Base-by-base conservation (phyloP, 2,113 vertebrate species). In the Plecturocebus donacophilus region DNA sequence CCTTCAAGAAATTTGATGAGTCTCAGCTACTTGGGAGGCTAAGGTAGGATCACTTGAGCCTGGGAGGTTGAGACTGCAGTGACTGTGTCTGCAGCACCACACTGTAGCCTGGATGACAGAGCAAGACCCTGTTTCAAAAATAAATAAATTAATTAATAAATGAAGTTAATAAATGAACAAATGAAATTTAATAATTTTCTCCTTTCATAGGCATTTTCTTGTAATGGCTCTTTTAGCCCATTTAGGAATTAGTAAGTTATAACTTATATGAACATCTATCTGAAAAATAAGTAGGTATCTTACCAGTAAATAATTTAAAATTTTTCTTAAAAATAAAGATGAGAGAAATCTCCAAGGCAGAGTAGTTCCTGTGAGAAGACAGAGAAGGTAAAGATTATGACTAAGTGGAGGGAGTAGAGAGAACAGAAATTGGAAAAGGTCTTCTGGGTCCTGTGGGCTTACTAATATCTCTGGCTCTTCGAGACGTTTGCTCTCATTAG, bases 281-380 rank as follows among this genome's bases (percentile, higher is more conserved):
- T 95, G 77, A 88, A 94, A 58, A 94, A 80, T 54, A 23, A 61
- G 58, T 61, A 79, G 49, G 13, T 61, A 45, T 91, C n/a, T 92
- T 58, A 66, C 16, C 4, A 68, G 1, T 80, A 75, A 90, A 73
- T 12, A 96, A 19, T 10, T 68, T 3, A 61, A 83, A 89, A 21
- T 17, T 32, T 20, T 56, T 83, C 21, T 61, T 54, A 32, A 64
- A 68, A 90, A 38, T 52, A 73, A 38, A 54, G 23, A 64, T 16
- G 6, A 61, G 19, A 73, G 27, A 88, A 75, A 85, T 21, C 11
- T 86, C 17, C 35, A 90, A 76, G 42, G 11, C 30, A 68, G 47
- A 9, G 6, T 68, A 52, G 20, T 64, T 6, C 27, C 25, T 19
- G 11, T 30, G 25, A 85, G 9, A 87, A 87, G 32, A 58, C 9